Evolutionary conservation across 2,888 invertebrate genomes (phyloP), one percentile per base, ranked within the genome.

Genomic region (Acleris sparsana): DNA sequence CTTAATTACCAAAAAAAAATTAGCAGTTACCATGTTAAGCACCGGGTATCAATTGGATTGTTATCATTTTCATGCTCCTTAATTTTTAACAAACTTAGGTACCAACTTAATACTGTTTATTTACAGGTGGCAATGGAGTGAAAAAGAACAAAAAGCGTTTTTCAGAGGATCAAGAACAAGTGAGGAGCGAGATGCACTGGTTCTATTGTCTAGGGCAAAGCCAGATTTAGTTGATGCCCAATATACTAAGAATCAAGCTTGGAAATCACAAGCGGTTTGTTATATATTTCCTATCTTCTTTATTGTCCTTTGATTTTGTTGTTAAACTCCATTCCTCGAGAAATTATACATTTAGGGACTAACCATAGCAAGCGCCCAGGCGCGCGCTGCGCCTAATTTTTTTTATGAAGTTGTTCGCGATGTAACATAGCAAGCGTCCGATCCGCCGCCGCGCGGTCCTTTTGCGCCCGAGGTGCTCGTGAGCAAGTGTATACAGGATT

Each of bases 171-270:
- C 99, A 0, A 94, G 99, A 72, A 99, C 99, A 1, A 97, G 96
- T 77, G 93, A 95, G 33, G 98, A 99, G 87, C 93, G 99, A 70
- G 99, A 99, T 88, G 94, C 97, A 29, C 89, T 99, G 39, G 93
- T 99, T 70, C 86, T 97, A 59, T 88, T 99, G n/a, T 96, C 97
- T 20, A 93, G 97, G 66, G 94, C 93, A 62, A 83, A 93, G 25
- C 96, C 97, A 1, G 93, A 96, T 3, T 87, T 99, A 20, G 96
- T 97, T 1, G 97, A 99, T 92, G 99, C 99, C 1, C 95, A 96
- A 72, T 99, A 99, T 82, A 99, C 99, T 0, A 99, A 98, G 88
- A 99, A 99, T 88, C 99, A 99, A 91, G 99, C 99, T 0, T 99
- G 99, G 99, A 99, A 97, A 88, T 98, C 98, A 5, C 96, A 96